Evolutionary conservation across 2,797 vertebrate genomes (phyloP), one percentile per base, ranked within the genome.

Genomic region (Pempheris klunzingeri): DNA sequence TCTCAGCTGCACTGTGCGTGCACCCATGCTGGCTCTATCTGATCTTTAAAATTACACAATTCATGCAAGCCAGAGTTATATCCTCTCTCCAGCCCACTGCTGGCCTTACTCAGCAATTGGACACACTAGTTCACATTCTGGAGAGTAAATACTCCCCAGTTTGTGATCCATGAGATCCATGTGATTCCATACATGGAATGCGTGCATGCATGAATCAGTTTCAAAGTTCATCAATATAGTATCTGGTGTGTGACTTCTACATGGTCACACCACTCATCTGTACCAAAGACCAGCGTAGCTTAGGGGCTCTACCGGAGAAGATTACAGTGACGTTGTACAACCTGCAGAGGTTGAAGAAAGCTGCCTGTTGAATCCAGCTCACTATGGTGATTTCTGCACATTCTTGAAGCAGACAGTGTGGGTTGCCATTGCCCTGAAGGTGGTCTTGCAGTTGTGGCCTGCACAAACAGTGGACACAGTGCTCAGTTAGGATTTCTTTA

Each of bases 101-200:
- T 84, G 60, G 71, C 58, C 44, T 84, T 64, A 53, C 62, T 87
- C 77, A 83, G 59, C 71, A 81, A 77, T 81, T 81, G 54, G 77
- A 84, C 68, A 86, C 78, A 87, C 26, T 50, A 30, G 61, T 81
- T 80, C 38, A 64, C 53, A 65, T 61, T 44, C 32, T 49, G 52
- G 32, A 74, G 24, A 74, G 64, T 58, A 58, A 74, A 83, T 66
- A 55, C 28, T 61, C 74, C 22, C 53, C 24, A 50, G 52, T 76
- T 81, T 47, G 30, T 58, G 26, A 20, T 54, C 38, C 44, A 2
- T 36, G 34, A 44, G 36, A 73, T 85, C 57, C 53, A n/a, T 67
- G 20, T 59, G 71, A n/a, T n/a, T n/a, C n/a, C n/a, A n/a, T n/a
- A 63, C 26, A 52, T 64, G 71, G 62, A 77, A 80, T 81, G n/a